phyloP scores from a whole-genome alignment of 2,888 invertebrate genomes.

The Chrysina gloriosa region DNA sequence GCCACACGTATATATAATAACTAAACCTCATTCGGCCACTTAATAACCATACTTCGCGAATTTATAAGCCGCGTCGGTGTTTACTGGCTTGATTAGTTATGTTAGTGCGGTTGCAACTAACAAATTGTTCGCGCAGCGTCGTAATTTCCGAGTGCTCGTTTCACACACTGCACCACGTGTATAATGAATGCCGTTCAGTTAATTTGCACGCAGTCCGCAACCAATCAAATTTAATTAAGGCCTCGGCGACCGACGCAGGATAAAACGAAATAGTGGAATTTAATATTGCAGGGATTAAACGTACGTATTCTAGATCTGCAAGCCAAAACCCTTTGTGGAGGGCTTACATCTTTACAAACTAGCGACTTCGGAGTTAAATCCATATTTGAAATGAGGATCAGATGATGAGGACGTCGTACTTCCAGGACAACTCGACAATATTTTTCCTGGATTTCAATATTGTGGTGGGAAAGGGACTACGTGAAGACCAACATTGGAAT shows the following conservation, averaged over 20 bases:
- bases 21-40: slow-evolving; percentile 1
- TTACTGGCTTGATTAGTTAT: slow-evolving; percentile 23
- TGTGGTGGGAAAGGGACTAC: too few relatives aligned
- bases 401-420: too few relatives aligned
- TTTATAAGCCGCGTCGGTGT: slow-evolving; percentile 13
- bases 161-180: background rate
- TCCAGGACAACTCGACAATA: too few relatives aligned
- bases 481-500: too few relatives aligned
- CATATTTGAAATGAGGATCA: too few relatives aligned
- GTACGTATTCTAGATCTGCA: too few relatives aligned
- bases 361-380: too few relatives aligned
- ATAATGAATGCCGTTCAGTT: background rate
- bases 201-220: background rate
- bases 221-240: background rate
- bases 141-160: slow-evolving; percentile 5
- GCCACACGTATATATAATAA: slow-evolving; percentile 12
- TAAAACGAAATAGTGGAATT: too few relatives aligned
- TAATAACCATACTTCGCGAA: slow-evolving; percentile 19
- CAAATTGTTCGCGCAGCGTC: slow-evolving; percentile 3
- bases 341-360: too few relatives aligned
- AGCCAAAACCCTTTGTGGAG: too few relatives aligned
- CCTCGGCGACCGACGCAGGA: background rate
- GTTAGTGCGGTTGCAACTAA: slow-evolving; percentile 16
- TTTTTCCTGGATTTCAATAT: too few relatives aligned
- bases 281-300: too few relatives aligned